Evolutionary conservation across 2,888 invertebrate species (phyloP).

Genomic region (Drosophila paracracens): DNA sequence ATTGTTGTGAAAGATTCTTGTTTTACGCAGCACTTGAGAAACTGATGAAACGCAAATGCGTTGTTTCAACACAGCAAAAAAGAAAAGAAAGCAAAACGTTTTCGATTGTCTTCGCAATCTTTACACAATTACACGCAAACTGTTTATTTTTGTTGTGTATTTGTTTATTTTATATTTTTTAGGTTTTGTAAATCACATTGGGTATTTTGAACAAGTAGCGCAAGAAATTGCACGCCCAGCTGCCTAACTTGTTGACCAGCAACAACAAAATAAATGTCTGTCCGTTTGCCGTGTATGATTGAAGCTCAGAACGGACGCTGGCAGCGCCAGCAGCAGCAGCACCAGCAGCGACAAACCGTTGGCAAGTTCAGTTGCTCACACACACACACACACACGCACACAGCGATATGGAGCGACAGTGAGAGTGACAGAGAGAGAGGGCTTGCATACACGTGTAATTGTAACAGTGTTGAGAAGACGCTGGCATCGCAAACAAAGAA

Average conservation of each 20-base stretch:
- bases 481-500: constrained; percentile 45
- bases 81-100: background rate
- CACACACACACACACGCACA: background rate
- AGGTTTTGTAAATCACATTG: constrained; percentile 1
- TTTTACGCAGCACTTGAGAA: constrained; percentile 57
- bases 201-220: constrained; percentile 25
- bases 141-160: background rate
- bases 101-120: constrained; percentile 1
- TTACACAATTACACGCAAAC: background rate
- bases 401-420: background rate
- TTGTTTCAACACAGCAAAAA: constrained; percentile 13
- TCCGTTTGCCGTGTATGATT: constrained; percentile 59
- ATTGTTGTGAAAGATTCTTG: constrained; percentile 11
- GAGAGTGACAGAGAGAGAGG: constrained; percentile 4
- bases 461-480: constrained; percentile 31
- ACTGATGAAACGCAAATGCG: constrained; percentile 34
- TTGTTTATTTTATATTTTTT: background rate
- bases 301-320: constrained; percentile 69
- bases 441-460: constrained; percentile 28
- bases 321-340: constrained; percentile 8
- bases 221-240: constrained; percentile 56
- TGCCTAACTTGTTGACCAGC: constrained; percentile 64
- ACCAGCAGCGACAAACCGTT: constrained; percentile 1
- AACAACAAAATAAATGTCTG: constrained; percentile 66
- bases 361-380: constrained; percentile 12